Conservation (phyloP, 2,888 invertebrate genomes). For the Ochropleura leucogaster region DNA sequence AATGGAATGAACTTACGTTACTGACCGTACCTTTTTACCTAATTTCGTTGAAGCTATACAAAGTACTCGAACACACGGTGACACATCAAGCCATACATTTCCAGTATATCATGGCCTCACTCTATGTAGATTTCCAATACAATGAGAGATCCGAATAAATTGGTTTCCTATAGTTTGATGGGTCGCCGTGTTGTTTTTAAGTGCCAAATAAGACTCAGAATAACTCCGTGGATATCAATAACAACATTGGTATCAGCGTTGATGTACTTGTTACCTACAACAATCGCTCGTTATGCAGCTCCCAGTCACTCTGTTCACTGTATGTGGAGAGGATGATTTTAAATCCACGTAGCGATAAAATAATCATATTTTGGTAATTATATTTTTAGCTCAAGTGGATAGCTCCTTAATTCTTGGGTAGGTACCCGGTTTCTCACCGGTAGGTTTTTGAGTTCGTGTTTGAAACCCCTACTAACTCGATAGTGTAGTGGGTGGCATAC, state of each 20-base stretch:
- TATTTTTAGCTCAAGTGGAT: no score
- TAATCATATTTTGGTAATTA: neutral
- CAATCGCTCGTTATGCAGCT: neutral
- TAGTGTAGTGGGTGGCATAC: neutral
- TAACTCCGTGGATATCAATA: neutral
- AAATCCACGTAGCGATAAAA: neutral
- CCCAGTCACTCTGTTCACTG: neutral
- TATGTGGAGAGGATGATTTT: neutral
- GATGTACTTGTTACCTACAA: neutral
- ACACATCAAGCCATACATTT: no score
- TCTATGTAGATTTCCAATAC: no score
- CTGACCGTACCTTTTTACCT: neutral
- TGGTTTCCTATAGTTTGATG: no score
- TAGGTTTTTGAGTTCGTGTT: neutral
- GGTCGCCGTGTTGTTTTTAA: neutral
- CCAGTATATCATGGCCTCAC: no score
- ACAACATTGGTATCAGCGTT: neutral
- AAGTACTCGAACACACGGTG: no score
- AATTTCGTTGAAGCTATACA: neutral
- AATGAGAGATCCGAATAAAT: no score
- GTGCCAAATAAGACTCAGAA: neutral
- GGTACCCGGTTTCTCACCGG: neutral
- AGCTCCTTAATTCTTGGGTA: neutral
- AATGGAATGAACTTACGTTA: neutral
- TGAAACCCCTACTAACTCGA: neutral